Evolutionary conservation across 2,113 vertebrate species (phyloP).

Genomic region (Oceanites oceanicus): DNA sequence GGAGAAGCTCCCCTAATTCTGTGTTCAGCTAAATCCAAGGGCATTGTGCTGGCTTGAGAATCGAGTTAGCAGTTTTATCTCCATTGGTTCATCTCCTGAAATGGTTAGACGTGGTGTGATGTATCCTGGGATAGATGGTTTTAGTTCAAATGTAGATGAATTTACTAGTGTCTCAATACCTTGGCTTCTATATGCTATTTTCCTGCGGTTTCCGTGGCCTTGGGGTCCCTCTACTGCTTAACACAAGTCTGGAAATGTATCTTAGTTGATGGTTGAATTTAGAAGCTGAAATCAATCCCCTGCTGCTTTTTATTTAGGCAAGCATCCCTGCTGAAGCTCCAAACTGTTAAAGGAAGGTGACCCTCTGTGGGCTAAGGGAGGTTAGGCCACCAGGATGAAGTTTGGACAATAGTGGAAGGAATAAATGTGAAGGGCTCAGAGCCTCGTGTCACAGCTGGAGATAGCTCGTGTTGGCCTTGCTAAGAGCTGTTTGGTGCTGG

Average conservation of each 20-base stretch:
- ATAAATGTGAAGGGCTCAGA: background rate
- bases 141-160: background rate
- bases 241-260: background rate
- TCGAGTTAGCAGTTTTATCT: background rate
- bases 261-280: background rate
- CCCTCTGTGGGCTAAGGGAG: background rate
- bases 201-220: background rate
- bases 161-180: background rate
- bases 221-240: background rate
- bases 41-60: background rate
- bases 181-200: background rate
- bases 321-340: background rate
- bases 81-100: background rate
- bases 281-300: background rate
- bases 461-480: background rate
- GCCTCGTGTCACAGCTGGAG: background rate
- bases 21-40: background rate
- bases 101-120: rapidly evolving
- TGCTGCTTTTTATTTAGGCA: background rate
- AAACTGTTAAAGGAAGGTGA: background rate
- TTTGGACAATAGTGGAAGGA: background rate
- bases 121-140: background rate
- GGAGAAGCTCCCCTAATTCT: background rate
- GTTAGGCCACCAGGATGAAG: background rate
- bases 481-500: background rate